Evolutionary conservation across 2,888 invertebrate genomes (phyloP).

Genomic region (Zaprionus bogoriensis): DNA sequence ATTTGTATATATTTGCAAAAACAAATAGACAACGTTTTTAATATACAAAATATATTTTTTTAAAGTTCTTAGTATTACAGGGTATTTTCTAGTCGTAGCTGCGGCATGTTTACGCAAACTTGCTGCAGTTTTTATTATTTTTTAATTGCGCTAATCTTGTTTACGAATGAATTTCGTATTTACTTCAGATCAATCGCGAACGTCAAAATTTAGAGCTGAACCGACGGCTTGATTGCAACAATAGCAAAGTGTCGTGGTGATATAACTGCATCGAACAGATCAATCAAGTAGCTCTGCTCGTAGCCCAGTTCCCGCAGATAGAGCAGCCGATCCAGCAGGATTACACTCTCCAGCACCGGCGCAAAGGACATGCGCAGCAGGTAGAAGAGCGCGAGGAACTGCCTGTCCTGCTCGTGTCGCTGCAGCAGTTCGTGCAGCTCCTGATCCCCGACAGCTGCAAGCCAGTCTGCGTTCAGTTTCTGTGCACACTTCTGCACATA

Average conservation of each 20-base stretch:
- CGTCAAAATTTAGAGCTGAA: not conserved
- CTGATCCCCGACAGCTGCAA: conserved; percentile 82
- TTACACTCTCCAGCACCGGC: conserved; percentile 90
- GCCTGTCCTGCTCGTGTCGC: conserved; percentile 83
- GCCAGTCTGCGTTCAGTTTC: conserved; percentile 84
- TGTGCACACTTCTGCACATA: conserved; percentile 88
- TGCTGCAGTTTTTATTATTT: not conserved
- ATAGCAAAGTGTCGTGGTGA: conserved; percentile 87
- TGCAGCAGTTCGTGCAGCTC: conserved; percentile 83
- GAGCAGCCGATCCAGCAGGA: conserved; percentile 91
- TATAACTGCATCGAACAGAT: conserved; percentile 91
- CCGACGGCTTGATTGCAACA: conserved; percentile 59
- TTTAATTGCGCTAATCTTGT: not conserved
- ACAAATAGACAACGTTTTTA: not conserved
- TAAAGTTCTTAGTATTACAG: not conserved
- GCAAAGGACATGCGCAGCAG: conserved; percentile 90
- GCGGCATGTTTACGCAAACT: not conserved
- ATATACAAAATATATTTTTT: not conserved
- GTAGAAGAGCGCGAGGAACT: conserved; percentile 89
- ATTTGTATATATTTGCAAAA: not conserved
- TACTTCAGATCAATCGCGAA: not conserved
- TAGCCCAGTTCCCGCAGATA: conserved; percentile 88
- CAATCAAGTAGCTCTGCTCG: conserved; percentile 86
- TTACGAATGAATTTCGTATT: not conserved
- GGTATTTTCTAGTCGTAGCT: not conserved